Conservation (phyloP, 2,888 invertebrate species). For the Dryobota labecula region DNA sequence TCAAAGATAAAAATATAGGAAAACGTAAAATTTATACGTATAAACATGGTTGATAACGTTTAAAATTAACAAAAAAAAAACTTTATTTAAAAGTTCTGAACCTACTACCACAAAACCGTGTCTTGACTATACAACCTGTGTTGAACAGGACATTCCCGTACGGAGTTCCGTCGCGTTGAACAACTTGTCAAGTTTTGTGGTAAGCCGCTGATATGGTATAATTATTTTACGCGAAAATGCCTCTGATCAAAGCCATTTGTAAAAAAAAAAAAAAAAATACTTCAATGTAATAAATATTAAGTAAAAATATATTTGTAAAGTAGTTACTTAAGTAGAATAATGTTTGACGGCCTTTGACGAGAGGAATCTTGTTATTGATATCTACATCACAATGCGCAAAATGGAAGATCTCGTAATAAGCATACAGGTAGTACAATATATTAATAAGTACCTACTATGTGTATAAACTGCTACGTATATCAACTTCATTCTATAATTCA, state of each 20-base stretch:
- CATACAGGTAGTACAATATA: slow-evolving; percentile 14
- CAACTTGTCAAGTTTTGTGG: not conserved
- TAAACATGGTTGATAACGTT: not conserved
- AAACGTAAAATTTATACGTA: not conserved
- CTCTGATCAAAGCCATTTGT: not conserved
- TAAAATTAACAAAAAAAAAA: not conserved
- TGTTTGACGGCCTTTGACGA: not conserved
- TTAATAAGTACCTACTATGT: not conserved
- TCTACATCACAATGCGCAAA: slow-evolving; percentile 23
- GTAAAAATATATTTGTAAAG: not conserved
- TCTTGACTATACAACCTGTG: not conserved
- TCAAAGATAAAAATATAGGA: not conserved
- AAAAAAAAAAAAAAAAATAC: not conserved
- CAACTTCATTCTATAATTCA: slow-evolving; percentile 17
- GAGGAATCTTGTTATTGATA: not conserved
- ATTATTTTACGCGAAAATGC: slow-evolving; percentile 13
- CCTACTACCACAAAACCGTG: not conserved
- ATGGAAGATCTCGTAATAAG: slow-evolving; percentile 16
- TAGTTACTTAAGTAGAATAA: not conserved
- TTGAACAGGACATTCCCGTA: not conserved
- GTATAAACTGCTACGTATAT: slow-evolving; percentile 26
- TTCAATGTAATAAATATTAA: not conserved
- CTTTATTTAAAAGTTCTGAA: slow-evolving; percentile 5
- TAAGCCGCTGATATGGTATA: not conserved
- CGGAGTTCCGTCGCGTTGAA: not conserved